Conservation (phyloP, 1,140 invertebrate species). For the Leptinotarsa defecta region DNA sequence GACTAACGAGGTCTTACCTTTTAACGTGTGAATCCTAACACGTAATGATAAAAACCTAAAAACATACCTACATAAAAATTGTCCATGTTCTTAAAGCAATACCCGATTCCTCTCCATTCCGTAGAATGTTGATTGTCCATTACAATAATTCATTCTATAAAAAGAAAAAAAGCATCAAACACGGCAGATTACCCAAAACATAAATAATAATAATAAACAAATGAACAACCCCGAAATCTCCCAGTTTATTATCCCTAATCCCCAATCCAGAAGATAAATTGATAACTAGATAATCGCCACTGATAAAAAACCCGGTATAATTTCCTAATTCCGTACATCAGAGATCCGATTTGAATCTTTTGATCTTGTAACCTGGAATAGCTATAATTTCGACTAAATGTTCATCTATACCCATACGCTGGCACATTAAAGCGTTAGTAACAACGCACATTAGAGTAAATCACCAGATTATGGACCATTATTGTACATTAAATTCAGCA, state of each 20-base stretch:
- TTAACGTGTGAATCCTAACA: no score
- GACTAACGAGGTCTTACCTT: no score
- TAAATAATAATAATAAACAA: neutral
- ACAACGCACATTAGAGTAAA: conserved; percentile 4
- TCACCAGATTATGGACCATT: conserved; percentile 22
- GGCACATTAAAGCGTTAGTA: conserved; percentile 1
- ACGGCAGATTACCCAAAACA: neutral
- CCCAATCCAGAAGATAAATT: neutral
- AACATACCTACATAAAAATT: no score
- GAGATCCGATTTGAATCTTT: neutral
- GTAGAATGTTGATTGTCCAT: no score
- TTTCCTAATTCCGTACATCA: neutral
- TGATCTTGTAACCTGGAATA: conserved; percentile 3
- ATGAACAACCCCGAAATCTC: neutral
- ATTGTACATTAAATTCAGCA: conserved; percentile 10
- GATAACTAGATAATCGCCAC: neutral
- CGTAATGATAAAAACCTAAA: no score
- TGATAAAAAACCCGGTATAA: neutral
- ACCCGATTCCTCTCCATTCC: no score
- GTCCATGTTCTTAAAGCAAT: no score
- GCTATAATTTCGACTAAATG: conserved; percentile 7
- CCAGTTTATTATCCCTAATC: neutral
- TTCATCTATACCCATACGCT: neutral
- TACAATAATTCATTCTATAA: no score
- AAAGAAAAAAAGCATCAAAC: no score